These are phyloP conservation scores for Mustelus asterias DNA, from an alignment of 2,113 vertebrate genomes.

Conservation along the genomic window DNA sequence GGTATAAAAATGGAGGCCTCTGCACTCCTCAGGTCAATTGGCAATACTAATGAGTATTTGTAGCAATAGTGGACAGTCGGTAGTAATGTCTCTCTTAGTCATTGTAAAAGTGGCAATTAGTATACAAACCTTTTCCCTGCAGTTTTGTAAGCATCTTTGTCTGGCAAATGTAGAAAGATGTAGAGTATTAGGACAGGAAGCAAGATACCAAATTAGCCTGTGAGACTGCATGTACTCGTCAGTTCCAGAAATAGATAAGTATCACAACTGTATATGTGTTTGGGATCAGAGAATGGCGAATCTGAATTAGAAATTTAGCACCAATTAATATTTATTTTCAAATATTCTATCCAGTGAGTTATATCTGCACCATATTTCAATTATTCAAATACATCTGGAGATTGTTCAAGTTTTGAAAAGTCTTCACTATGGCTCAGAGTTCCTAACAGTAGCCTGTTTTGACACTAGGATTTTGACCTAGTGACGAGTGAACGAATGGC, in stretches of 20 bases:
- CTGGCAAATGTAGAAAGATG: neutral
- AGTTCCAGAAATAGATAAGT: neutral
- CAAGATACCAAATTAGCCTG: neutral
- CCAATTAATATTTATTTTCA: neutral
- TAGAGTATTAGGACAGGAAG: neutral
- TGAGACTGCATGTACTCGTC: neutral
- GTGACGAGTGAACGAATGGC: too few species aligned
- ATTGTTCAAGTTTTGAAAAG: neutral
- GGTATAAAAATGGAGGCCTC: neutral
- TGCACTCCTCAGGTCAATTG: neutral
- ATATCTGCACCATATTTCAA: neutral
- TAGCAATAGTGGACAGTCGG: neutral
- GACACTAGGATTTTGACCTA: too few species aligned
- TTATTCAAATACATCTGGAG: neutral
- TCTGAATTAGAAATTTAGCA: neutral
- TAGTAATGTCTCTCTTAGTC: neutral
- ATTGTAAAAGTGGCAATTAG: neutral
- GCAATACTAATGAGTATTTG: neutral
- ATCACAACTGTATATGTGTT: neutral
- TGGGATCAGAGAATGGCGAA: neutral
- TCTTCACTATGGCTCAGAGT: neutral
- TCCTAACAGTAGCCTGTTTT: neutral
- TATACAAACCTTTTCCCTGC: neutral
- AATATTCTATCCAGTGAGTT: neutral
- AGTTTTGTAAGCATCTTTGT: neutral